These are phyloP conservation scores for Hybognathus amarus DNA, from an alignment of 2,797 vertebrate species.

Conservation along the genomic window DNA sequence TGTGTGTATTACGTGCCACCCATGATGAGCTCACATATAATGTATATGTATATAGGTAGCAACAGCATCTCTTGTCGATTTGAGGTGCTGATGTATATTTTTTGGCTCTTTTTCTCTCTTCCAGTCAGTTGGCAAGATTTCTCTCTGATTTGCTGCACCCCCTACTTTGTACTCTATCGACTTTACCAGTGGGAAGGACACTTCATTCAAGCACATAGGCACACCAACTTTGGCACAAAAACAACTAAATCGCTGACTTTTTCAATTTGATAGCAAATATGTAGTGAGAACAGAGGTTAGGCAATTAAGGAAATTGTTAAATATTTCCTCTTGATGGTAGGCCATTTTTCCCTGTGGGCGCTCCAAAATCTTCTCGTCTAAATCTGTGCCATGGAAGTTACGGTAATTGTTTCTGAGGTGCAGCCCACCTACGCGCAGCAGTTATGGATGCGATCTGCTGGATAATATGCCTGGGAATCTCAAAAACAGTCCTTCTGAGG, in stretches of 20 bases:
- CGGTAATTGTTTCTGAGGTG: slow-evolving; percentile 52
- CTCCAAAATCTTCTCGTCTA: slow-evolving; percentile 48
- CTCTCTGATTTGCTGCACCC: slow-evolving; percentile 71
- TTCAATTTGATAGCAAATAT: slow-evolving; percentile 57
- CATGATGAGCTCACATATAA: slow-evolving; percentile 36
- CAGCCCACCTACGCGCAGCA: slow-evolving; percentile 62
- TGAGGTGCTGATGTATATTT: slow-evolving; percentile 48
- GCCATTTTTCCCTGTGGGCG: neutral
- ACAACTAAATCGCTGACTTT: slow-evolving; percentile 73
- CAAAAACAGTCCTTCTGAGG: slow-evolving; percentile 70
- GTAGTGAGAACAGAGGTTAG: slow-evolving; percentile 10
- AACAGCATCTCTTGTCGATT: slow-evolving; percentile 38
- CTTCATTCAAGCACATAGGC: slow-evolving; percentile 70
- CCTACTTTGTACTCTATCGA: no score
- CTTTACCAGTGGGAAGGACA: slow-evolving; percentile 74
- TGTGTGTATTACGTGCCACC: slow-evolving; percentile 26
- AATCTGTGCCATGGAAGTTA: slow-evolving; percentile 17
- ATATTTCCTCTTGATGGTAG: slow-evolving; percentile 33
- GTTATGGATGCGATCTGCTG: slow-evolving; percentile 68
- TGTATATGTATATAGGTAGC: slow-evolving; percentile 9
- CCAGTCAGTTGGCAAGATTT: slow-evolving; percentile 65
- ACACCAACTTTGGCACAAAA: slow-evolving; percentile 66
- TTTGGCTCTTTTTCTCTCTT: slow-evolving; percentile 53
- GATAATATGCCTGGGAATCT: slow-evolving; percentile 70
- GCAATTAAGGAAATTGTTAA: slow-evolving; percentile 37